Evolutionary conservation across 2,888 invertebrate genomes (phyloP), one percentile per base, ranked within the genome.

Genomic region (Lacanobia wlatinum): DNA sequence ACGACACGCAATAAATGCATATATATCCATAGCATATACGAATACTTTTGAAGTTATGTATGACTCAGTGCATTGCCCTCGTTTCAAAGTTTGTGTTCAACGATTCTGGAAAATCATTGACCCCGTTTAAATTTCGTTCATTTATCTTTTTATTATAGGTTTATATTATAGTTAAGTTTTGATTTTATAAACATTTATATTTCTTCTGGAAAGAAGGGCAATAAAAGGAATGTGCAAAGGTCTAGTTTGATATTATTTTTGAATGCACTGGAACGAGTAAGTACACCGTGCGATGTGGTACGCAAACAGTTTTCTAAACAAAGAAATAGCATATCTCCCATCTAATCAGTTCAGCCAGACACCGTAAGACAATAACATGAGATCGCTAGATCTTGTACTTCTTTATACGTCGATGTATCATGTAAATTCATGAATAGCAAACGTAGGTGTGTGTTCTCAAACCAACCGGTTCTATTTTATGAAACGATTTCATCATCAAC

Each of bases 1-100:
- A 86, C 84, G 87, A 87, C 86, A 89, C 87, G 87, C 85, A 87
- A 86, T 86, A 88, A 90, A 52, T 23, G n/a, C 23, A 53, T 62
- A 72, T 55, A 53, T 62, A 72, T 55, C 70, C 66, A 63, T 52
- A 58, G 65, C 3, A 34, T 40, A 60, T 48, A 59, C 38, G 48
- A 59, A 65, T 38, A 59, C 23, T 63, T 65, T 78, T 78, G 38
- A 50, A 60, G 48, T 70, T 73, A 71, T 34, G 21, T 60, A 86
- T 88, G 88, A 89, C 86, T 90, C 90, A 91, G 92, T 91, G 88
- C 91, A 91, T 80, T 89, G 93, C 88, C 91, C 92, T 87, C 88
- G 84, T 89, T 93, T 87, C 80, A 85, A 80, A 83, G 85, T 85
- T 86, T 83, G 84, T 73, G 76, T 83, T 83, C 64, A 82, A 86